Percentiles rank a stretch among this genome's conserved stretches.
Conservation (phyloP, 2,888 invertebrate species). For the Ernsta delagoae region DNA sequence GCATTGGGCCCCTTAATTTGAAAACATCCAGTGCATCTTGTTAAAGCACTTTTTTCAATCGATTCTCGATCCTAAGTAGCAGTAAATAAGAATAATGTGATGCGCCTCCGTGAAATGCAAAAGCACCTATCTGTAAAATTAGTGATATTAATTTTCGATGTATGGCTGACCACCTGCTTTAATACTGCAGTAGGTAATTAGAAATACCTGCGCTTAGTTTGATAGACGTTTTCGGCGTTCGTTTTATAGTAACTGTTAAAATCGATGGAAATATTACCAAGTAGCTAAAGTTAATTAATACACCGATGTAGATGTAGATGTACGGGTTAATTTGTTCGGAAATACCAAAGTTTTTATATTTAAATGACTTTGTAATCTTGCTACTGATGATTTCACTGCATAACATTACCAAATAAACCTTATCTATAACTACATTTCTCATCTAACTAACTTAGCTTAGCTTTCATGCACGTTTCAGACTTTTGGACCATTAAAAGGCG, state of each 20-base stretch:
- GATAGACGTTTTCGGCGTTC: conserved; percentile 14
- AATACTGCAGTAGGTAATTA: conserved; percentile 16
- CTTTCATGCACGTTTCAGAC: too few species aligned
- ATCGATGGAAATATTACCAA: conserved; percentile 4
- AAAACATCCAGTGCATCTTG: neutral
- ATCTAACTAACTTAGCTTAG: neutral
- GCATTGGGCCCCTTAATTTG: conserved; percentile 23
- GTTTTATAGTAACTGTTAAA: neutral
- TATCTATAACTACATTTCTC: neutral
- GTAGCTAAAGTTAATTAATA: conserved; percentile 10
- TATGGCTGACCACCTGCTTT: conserved; percentile 16
- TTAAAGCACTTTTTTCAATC: neutral
- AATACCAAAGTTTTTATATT: neutral
- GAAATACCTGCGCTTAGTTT: conserved; percentile 19
- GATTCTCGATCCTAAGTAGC: neutral
- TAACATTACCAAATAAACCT: neutral
- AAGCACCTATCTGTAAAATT: conserved; percentile 12
- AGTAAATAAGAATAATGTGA: neutral
- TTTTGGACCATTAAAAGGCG: too few species aligned
- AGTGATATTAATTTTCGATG: conserved; percentile 19
- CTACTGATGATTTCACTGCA: neutral
- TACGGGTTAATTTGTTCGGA: neutral
- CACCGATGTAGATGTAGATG: neutral
- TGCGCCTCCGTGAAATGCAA: conserved; percentile 3
- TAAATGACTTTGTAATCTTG: neutral